Evolutionary conservation across 2,797 vertebrate genomes (phyloP).

Genomic region (Alcedo atthis): DNA sequence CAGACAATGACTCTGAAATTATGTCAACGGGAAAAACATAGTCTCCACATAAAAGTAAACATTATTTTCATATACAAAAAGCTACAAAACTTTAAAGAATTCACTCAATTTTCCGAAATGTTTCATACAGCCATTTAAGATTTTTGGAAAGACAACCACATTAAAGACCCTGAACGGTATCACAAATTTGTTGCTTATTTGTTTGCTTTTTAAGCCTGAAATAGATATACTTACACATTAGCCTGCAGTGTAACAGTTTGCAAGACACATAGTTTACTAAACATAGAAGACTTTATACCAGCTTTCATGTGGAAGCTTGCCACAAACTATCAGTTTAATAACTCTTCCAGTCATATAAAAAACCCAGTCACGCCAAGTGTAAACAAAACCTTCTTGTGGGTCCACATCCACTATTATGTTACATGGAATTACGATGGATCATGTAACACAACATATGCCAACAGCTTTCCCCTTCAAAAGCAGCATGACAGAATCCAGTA

Average conservation of each 20-base stretch:
- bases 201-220: neutral
- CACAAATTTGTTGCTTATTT: neutral
- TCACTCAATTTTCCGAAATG: neutral
- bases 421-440: neutral
- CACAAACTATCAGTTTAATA: neutral
- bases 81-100: neutral
- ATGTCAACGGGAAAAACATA: neutral
- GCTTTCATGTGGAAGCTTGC: neutral
- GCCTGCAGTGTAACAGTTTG: neutral
- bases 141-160: neutral
- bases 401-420: neutral
- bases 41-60: neutral
- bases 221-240: neutral
- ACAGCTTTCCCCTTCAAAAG: neutral
- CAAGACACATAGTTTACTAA: conserved; percentile 3
- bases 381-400: neutral
- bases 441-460: neutral
- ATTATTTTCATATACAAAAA: neutral
- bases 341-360: neutral
- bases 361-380: neutral
- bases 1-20: conserved; percentile 7
- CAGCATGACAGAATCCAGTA: neutral
- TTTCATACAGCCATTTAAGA: neutral
- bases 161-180: neutral
- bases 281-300: neutral